Base-by-base conservation (phyloP, 2,113 vertebrate species). In the Hoplias malabaricus region DNA sequence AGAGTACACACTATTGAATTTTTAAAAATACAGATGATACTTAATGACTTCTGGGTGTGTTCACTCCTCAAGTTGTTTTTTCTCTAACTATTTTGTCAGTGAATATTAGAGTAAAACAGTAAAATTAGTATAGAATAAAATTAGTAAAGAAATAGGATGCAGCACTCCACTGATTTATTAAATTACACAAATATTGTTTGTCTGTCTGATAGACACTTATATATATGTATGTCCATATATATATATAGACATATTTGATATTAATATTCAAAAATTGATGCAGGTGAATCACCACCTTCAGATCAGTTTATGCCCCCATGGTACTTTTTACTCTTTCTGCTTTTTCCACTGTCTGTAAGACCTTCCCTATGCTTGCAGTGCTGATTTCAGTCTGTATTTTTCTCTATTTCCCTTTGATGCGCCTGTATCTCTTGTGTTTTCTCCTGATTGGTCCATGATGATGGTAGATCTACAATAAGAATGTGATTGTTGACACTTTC, bases 401-500 rank as follows among this genome's bases (percentile, higher is more conserved):
- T 36, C 21, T 23, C 23, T 79, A 13, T 42, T 69, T 66, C 33
- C 66, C 54, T 40, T 62, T 19, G 48, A 29, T 53, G 4, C 23
- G 57, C 63, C 27, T 48, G 29, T 50, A 10, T 42, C 48, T 25
- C 59, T 21, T 33, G 40, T 8, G 9, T 78, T 76, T 77, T 66
- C 69, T 54, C 38, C 14, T 50, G 66, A 42, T 48, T 31, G 62
- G 21, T 34, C 40, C 54, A 19, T 68, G 2, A 31, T 61, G 61
- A 63, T 53, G 14, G 56, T 87, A 93, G 92, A 92, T 93, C 87
- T 93, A 92, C 91, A 93, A 91, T 87, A 92, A 92, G 85, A 96
- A 95, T 77, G 90, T 96, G 82, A 93, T 98, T 48, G 93, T 95
- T 6, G 97, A 98, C 1, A 94, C 97, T 86, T 99, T 99, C 88